A percentile compares a stretch with the other conserved stretches of the same genome.
These are phyloP conservation scores for Parthenolecanium corni DNA, from an alignment of 2,888 invertebrate species.

Conservation along the genomic window DNA sequence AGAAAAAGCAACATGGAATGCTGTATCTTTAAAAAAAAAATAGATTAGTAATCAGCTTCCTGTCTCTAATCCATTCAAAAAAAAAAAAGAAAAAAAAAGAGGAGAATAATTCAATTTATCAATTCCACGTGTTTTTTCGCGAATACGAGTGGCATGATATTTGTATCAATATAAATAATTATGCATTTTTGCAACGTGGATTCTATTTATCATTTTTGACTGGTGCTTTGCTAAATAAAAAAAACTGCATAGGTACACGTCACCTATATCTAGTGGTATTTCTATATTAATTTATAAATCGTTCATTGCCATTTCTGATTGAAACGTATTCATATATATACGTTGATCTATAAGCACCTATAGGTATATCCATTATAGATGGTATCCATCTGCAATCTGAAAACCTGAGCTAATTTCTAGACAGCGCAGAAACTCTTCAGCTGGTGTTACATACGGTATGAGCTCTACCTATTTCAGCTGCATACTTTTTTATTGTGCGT, in stretches of 20 bases:
- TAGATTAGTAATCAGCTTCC: background rate
- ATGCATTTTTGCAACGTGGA: background rate
- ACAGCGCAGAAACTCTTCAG: too few relatives aligned
- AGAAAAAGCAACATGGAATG: constrained; percentile 13
- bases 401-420: too few relatives aligned
- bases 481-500: too few relatives aligned
- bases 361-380: too few relatives aligned
- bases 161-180: background rate
- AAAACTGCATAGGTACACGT: too few relatives aligned
- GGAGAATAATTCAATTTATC: background rate
- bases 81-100: background rate
- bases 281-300: background rate
- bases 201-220: background rate
- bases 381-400: too few relatives aligned
- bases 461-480: too few relatives aligned
- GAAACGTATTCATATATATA: too few relatives aligned
- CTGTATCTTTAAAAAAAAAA: background rate
- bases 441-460: too few relatives aligned
- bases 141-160: background rate
- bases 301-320: background rate
- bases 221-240: background rate
- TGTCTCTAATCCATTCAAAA: background rate
- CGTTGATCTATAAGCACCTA: too few relatives aligned
- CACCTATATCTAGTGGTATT: too few relatives aligned
- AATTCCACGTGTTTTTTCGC: background rate